Conservation (phyloP, 2,797 vertebrate species). For the Sebastes melanostomus region DNA sequence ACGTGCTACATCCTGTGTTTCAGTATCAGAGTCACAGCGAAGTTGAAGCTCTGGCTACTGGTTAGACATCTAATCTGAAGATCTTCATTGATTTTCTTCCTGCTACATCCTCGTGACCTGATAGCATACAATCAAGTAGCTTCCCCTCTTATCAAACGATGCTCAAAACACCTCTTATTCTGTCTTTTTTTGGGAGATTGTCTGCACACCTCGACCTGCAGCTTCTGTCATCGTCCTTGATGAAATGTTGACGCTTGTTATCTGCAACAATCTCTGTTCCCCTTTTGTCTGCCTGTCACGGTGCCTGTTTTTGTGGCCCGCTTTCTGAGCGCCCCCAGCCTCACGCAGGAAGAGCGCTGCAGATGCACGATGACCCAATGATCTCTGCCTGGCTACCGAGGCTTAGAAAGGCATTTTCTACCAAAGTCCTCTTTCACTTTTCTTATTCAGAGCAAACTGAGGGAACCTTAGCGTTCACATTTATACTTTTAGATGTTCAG, state of each 20-base stretch:
- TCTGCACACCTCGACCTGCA: conserved; percentile 16
- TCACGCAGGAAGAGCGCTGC: conserved; percentile 72
- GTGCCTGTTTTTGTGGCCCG: conserved; percentile 41
- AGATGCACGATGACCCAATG: conserved; percentile 78
- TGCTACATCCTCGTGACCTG: conserved; percentile 26
- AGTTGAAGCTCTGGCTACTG: neutral
- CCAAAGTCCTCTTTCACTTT: neutral
- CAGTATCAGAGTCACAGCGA: neutral
- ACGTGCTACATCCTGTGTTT: conserved; percentile 21
- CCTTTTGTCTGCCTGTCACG: conserved; percentile 23
- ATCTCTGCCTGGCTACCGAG: conserved; percentile 63
- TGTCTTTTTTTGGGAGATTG: neutral
- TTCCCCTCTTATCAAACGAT: conserved; percentile 50
- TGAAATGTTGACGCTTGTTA: conserved; percentile 37
- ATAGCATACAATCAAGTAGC: conserved; percentile 36
- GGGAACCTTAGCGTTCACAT: neutral
- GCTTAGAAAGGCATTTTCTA: conserved; percentile 51
- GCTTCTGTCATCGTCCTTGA: conserved; percentile 26
- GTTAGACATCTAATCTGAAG: conserved; percentile 9
- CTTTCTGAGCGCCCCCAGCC: conserved; percentile 6
- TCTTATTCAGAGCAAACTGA: neutral
- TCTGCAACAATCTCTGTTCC: conserved; percentile 28
- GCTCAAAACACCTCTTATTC: conserved; percentile 26
- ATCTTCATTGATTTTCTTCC: conserved; percentile 28
- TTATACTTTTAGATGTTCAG: neutral